Base-by-base conservation (phyloP, 1,140 invertebrate genomes). In the Microplitis demolitor region DNA sequence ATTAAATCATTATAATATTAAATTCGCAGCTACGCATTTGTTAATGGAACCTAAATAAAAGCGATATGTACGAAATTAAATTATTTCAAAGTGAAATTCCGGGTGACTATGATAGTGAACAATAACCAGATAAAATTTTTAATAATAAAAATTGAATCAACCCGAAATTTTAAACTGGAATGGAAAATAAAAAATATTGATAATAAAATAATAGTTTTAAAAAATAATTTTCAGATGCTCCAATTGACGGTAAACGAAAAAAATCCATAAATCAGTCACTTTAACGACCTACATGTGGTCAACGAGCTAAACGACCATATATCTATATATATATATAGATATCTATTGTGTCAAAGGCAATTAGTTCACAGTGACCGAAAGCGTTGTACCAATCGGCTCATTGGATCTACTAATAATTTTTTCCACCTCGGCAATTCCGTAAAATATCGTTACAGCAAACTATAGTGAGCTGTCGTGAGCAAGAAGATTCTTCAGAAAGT, bases 321-420 rank as follows among this genome's bases (percentile, higher is more conserved):
- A n/a, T n/a, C n/a, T n/a, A n/a, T n/a, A 37, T 14, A 24, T 14
- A 39, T 13, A 60, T 24, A 33, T 24, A 14, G 11, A 63, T 37
- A 63, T 63, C 33, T 37, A 37, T 63, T 37, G 6, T 39, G 61
- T 63, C 61, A 63, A 63, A 63, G 35, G 61, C 61, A 63, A 63
- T 63, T 39, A 33, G 11, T 13, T 63, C 61, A 63, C 4, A 63
- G 61, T 33, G 33, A 4, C 9, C 35, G n/a, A 63, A 13, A n/a
- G 35, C 35, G 61, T 11, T 37, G 9, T 35, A 37, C 61, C 61
- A 63, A 63, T 63, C 35, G 34, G 31, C 61, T 35, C 14, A 34
- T n/a, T 39, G 39, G n/a, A 14, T 66, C 45, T 6, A 0, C 64
- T 53, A 53, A 53, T 66, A 66, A 54, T 66, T 66, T 53, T 24